Conservation (phyloP, 1,140 invertebrate genomes). For the Pachypsylla venusta region DNA sequence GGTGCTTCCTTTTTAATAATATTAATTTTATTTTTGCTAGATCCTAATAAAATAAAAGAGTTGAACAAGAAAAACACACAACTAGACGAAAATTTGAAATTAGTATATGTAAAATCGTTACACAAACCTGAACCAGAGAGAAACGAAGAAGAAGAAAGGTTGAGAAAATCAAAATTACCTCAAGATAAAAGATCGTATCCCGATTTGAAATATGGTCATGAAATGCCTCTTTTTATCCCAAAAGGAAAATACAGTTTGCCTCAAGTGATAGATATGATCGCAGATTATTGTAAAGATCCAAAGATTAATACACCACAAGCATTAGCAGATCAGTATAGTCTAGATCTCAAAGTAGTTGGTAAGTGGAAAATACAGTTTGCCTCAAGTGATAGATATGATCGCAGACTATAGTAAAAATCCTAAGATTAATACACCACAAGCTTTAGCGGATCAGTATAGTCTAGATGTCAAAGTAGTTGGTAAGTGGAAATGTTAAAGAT, state of each 20-base stretch:
- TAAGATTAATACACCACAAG: neutral
- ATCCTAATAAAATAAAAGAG: neutral
- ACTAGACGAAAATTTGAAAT: neutral
- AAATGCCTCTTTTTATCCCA: neutral
- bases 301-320: neutral
- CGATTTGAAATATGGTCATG: neutral
- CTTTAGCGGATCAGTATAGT: neutral
- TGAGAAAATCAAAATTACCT: neutral
- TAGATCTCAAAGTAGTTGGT: slow-evolving; percentile 3
- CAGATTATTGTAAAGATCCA: neutral
- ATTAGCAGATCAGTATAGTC: neutral
- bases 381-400: slow-evolving; percentile 1
- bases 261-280: neutral
- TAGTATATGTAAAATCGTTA: neutral
- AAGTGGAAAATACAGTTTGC: slow-evolving; percentile 1
- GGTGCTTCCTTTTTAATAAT: neutral
- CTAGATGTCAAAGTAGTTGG: slow-evolving; percentile 1
- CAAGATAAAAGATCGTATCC: neutral
- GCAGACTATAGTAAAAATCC: neutral
- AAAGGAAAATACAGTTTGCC: slow-evolving; percentile 1
- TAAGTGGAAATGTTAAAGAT: no score
- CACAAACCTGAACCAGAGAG: neutral
- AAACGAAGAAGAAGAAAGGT: neutral
- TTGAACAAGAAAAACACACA: neutral
- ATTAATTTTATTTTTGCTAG: neutral